These are phyloP conservation scores for Melanaphis sacchari DNA, from an alignment of 1,140 invertebrate species.

Conservation along the genomic window DNA sequence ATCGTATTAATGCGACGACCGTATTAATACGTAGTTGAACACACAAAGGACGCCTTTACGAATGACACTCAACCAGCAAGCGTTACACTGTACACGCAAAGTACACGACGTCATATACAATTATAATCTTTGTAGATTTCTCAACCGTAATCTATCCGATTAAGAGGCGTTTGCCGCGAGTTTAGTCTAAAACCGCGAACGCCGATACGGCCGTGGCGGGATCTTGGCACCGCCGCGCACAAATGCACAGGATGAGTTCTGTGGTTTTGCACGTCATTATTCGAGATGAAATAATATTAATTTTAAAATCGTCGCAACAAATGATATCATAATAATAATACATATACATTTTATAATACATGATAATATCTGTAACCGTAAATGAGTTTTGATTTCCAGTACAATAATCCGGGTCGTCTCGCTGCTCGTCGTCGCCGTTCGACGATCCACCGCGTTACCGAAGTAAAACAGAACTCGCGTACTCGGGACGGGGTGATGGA, in stretches of 20 bases:
- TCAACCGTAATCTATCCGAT: neutral
- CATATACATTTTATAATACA: too few relatives aligned
- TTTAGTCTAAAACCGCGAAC: neutral
- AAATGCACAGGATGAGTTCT: too few relatives aligned
- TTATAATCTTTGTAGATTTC: neutral
- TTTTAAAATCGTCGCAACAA: neutral
- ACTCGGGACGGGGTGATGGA: too few relatives aligned
- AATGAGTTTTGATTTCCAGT: neutral
- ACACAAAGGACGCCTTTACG: neutral
- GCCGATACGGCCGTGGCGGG: neutral
- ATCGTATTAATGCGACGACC: neutral
- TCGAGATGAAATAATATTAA: neutral
- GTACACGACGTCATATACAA: neutral
- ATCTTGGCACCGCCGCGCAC: neutral
- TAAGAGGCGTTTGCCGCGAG: neutral
- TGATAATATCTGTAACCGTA: too few relatives aligned
- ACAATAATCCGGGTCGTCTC: neutral
- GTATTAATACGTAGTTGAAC: too few relatives aligned
- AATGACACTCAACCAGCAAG: neutral
- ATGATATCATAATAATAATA: neutral
- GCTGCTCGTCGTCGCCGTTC: neutral
- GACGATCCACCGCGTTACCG: too few relatives aligned
- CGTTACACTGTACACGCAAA: neutral
- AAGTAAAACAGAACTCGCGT: too few relatives aligned
- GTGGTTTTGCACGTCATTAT: neutral